Conservation (phyloP, 2,888 invertebrate genomes). For the Cataglyphis altisquamis region DNA sequence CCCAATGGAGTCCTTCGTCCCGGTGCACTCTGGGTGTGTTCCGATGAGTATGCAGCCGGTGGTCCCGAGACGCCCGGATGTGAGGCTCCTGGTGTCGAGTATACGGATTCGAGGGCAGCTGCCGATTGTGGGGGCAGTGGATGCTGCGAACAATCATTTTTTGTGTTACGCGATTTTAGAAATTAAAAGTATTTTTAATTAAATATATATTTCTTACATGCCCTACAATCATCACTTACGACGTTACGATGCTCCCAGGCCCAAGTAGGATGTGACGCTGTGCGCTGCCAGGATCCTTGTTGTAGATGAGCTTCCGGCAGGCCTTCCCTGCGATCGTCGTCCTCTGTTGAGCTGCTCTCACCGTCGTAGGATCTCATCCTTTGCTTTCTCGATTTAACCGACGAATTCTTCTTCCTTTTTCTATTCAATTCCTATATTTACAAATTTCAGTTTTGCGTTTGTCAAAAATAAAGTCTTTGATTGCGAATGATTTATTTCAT, state of each 20-base stretch:
- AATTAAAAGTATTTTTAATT: background rate
- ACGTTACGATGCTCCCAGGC: conserved; percentile 84
- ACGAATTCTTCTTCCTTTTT: background rate
- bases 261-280: conserved; percentile 84
- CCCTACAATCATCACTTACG: conserved; percentile 70
- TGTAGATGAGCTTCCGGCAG: conserved; percentile 82
- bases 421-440: background rate
- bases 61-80: conserved; percentile 83
- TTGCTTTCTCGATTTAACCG: conserved; percentile 4
- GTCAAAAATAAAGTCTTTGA: background rate
- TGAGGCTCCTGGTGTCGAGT: conserved; percentile 79
- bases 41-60: conserved; percentile 86
- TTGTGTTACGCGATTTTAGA: background rate
- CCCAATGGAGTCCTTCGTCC: conserved; percentile 93
- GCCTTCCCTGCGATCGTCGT: conserved; percentile 83
- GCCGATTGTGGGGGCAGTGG: conserved; percentile 80
- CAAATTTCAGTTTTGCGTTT: conserved; percentile 8
- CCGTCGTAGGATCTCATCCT: conserved; percentile 85
- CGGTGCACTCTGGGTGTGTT: conserved; percentile 87
- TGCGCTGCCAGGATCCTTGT: conserved; percentile 82
- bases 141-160: conserved; percentile 73
- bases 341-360: conserved; percentile 85
- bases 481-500: background rate
- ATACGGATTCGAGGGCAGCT: conserved; percentile 79
- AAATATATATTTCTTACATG: background rate